These are phyloP conservation scores for Cebidichthys violaceus DNA, from an alignment of 2,113 vertebrate species.

Conservation along the genomic window DNA sequence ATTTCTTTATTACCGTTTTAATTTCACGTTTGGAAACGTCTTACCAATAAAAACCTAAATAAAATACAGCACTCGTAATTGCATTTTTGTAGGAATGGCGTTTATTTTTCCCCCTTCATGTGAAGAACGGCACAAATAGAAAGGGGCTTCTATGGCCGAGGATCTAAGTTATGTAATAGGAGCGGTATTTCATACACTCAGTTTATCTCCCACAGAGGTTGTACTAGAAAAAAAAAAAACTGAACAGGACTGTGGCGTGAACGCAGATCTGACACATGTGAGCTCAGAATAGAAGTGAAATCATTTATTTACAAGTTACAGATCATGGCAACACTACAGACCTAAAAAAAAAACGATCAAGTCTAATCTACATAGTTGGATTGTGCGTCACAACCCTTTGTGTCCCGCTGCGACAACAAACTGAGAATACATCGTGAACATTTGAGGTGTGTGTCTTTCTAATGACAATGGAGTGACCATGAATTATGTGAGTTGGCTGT, in stretches of 20 bases:
- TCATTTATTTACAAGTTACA: not conserved
- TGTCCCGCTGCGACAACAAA: not conserved
- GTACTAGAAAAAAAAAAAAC: constrained; percentile 21
- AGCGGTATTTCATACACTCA: constrained; percentile 28
- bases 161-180: constrained; percentile 54
- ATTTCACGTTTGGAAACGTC: not conserved
- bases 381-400: not conserved
- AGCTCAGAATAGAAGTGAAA: not conserved
- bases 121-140: constrained; percentile 5
- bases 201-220: constrained; percentile 35
- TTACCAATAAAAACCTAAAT: not conserved
- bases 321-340: not conserved
- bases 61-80: not conserved
- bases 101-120: constrained; percentile 6
- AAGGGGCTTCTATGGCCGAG: not conserved
- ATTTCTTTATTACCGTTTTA: not conserved
- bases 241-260: not conserved
- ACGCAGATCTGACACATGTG: not conserved
- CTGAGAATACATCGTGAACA: not conserved
- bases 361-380: not conserved
- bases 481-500: constrained; percentile 1
- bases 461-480: not conserved
- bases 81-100: not conserved
- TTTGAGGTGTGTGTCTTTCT: not conserved
- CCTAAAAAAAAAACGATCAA: constrained; percentile 10